phyloP scores from a whole-genome alignment of 1,140 invertebrate genomes.

The Drosophila pallidifrons region DNA sequence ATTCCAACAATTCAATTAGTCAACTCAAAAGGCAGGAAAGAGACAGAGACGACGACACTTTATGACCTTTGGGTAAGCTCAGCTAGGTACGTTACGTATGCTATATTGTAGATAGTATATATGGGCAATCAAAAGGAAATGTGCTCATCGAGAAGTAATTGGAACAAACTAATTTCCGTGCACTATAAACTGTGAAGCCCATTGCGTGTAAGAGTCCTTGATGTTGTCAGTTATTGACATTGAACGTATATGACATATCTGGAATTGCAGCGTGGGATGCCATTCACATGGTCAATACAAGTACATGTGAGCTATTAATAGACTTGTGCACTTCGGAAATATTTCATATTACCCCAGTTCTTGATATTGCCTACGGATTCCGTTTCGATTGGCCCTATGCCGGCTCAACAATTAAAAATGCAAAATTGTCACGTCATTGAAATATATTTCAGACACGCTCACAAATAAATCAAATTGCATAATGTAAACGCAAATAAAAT shows the following conservation, averaged over 20 bases:
- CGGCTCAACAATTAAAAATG: conserved; percentile 43
- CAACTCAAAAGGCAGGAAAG: conserved; percentile 3
- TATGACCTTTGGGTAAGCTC: conserved; percentile 32
- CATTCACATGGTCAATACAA: not conserved
- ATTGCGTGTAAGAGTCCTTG: conserved; percentile 37
- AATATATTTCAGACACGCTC: conserved; percentile 47
- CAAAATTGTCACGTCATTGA: conserved; percentile 68
- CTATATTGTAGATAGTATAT: conserved; percentile 9
- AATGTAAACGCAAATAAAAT: conserved; percentile 26
- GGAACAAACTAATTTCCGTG: conserved; percentile 46
- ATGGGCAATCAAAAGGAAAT: conserved; percentile 49
- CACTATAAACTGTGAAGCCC: conserved; percentile 2
- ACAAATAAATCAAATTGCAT: conserved; percentile 54
- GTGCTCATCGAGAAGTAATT: conserved; percentile 44
- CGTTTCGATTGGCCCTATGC: not conserved
- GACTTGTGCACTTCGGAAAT: conserved; percentile 25
- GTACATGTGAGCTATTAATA: conserved; percentile 31
- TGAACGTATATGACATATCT: not conserved
- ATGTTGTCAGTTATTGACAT: conserved; percentile 17
- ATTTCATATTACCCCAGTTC: conserved; percentile 8
- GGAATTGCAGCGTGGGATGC: conserved; percentile 8
- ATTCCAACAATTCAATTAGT: conserved; percentile 51
- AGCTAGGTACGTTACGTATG: not conserved
- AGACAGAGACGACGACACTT: not conserved
- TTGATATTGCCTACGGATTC: conserved; percentile 14